A percentile compares a stretch with the other conserved stretches of the same genome.
Evolutionary conservation across 2,797 vertebrate genomes (phyloP).

Genomic region (Rhinoraja longicauda): DNA sequence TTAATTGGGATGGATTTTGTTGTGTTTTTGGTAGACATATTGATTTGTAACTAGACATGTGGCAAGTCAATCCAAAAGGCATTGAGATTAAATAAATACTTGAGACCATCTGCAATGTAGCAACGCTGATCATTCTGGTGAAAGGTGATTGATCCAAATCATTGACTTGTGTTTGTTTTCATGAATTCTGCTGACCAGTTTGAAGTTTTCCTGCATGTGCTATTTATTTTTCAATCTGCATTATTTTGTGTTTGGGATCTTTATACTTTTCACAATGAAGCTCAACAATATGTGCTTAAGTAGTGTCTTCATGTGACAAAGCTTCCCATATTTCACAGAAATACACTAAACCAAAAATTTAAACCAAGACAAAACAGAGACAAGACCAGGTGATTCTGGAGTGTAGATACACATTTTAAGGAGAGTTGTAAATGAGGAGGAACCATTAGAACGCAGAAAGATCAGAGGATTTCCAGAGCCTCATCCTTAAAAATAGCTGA

Average conservation of each 20-base stretch:
- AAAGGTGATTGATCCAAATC: too few relatives aligned
- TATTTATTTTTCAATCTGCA: too few relatives aligned
- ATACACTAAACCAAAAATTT: not conserved
- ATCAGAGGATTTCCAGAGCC: not conserved
- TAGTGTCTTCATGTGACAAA: not conserved
- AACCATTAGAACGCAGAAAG: not conserved
- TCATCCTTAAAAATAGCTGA: not conserved
- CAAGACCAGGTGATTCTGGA: not conserved
- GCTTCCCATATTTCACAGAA: not conserved
- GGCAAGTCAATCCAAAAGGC: not conserved
- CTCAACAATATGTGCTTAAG: not conserved
- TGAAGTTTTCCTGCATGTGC: too few relatives aligned
- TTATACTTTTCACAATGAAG: not conserved
- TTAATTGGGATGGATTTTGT: not conserved
- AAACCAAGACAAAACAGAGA: not conserved
- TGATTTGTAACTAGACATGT: not conserved
- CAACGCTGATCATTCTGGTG: too few relatives aligned
- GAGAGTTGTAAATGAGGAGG: not conserved
- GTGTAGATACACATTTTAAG: not conserved
- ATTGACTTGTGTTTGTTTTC: too few relatives aligned
- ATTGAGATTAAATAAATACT: not conserved
- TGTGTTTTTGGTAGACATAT: not conserved
- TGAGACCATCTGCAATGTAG: not conserved
- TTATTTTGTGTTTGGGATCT: too few relatives aligned
- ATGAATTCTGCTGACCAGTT: too few relatives aligned